Percentiles rank a stretch among this genome's conserved stretches.
These are phyloP conservation scores for Steromphala cineraria DNA, from an alignment of 2,888 invertebrate species.

Conservation along the genomic window DNA sequence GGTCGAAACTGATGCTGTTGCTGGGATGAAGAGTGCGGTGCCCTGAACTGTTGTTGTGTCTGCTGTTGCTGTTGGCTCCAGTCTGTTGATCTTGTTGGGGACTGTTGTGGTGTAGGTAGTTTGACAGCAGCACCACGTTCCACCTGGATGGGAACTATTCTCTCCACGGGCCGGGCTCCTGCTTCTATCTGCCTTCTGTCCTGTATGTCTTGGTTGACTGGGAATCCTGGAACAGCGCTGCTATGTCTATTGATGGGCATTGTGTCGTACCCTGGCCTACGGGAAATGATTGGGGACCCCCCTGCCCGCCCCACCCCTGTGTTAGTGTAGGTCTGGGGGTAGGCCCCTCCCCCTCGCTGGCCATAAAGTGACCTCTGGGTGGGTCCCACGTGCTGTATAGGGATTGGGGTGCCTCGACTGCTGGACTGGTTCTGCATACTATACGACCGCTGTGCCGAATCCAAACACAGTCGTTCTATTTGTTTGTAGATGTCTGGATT, in stretches of 20 bases:
- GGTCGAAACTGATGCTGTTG: background rate
- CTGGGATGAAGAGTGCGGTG: background rate
- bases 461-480: slow-evolving; percentile 30
- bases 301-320: slow-evolving; percentile 8
- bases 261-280: background rate
- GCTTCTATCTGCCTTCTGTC: slow-evolving; percentile 37
- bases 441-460: slow-evolving; percentile 11
- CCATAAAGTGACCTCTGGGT: slow-evolving; percentile 25
- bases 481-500: slow-evolving; percentile 32
- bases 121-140: slow-evolving; percentile 22
- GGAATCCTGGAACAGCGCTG: background rate
- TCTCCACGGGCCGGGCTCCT: slow-evolving; percentile 36
- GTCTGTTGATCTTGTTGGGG: background rate
- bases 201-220: background rate
- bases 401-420: background rate
- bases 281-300: background rate
- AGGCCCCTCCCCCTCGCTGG: slow-evolving; percentile 24
- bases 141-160: slow-evolving; percentile 55
- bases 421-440: background rate
- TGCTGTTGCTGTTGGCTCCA: slow-evolving; percentile 1
- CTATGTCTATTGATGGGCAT: slow-evolving; percentile 2
- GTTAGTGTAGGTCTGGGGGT: background rate
- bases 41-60: background rate
- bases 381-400: background rate
- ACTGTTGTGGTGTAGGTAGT: background rate